These are phyloP conservation scores for Setophaga petechia DNA, from an alignment of 2,113 vertebrate genomes.

Conservation along the genomic window DNA sequence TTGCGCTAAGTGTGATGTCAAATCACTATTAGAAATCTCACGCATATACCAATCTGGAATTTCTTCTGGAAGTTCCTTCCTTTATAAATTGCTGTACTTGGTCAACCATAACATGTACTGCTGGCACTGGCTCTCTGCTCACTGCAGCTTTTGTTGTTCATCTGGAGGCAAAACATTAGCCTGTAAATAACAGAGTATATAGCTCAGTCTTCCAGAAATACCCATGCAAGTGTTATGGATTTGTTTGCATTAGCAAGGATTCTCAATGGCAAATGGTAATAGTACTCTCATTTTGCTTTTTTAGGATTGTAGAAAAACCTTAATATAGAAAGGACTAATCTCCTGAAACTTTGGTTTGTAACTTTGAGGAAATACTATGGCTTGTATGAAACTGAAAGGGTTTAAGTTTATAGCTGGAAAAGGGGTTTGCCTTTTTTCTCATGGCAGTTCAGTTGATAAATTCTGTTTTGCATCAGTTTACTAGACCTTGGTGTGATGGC, in stretches of 20 bases:
- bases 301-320: neutral
- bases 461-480: neutral
- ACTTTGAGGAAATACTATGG: neutral
- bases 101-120: neutral
- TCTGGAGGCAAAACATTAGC: slow-evolving; percentile 25
- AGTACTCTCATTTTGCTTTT: neutral
- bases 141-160: slow-evolving; percentile 42
- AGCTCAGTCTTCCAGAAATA: slow-evolving; percentile 50
- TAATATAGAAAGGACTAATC: neutral
- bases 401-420: neutral
- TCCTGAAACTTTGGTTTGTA: neutral
- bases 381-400: neutral
- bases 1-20: neutral
- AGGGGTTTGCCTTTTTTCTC: neutral
- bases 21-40: slow-evolving; percentile 27
- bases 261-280: neutral
- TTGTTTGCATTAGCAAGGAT: neutral
- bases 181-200: slow-evolving; percentile 36
- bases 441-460: neutral
- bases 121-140: slow-evolving; percentile 33
- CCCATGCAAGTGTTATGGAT: neutral
- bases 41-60: slow-evolving; percentile 32
- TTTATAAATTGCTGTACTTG: slow-evolving; percentile 26
- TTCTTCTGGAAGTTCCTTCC: slow-evolving; percentile 37
- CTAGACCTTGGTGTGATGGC: neutral